Percentiles rank a stretch among this genome's conserved stretches.
These are phyloP conservation scores for Oreortyx pictus DNA, from an alignment of 2,797 vertebrate genomes.

Conservation along the genomic window DNA sequence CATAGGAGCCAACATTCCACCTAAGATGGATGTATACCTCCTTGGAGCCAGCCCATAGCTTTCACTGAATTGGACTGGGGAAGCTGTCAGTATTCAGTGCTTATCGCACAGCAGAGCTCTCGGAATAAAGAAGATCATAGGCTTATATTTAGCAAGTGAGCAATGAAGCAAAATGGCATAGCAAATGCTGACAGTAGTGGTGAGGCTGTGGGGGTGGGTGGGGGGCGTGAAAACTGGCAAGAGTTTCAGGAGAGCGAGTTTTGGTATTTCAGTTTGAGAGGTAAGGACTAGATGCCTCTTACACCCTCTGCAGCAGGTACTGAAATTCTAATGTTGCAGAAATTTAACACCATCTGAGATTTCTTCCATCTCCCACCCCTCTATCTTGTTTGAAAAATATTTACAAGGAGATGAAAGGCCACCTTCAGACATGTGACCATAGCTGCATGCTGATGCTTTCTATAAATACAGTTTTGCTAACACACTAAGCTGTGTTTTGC, in stretches of 20 bases:
- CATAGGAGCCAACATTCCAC: background rate
- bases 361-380: slow-evolving; percentile 36
- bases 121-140: slow-evolving; percentile 31
- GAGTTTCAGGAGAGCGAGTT: background rate
- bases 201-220: slow-evolving; percentile 45
- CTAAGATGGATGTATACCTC: background rate
- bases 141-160: slow-evolving; percentile 66
- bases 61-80: background rate
- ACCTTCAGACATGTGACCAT: slow-evolving; percentile 45
- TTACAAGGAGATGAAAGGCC: slow-evolving; percentile 60
- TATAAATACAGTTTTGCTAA: slow-evolving; percentile 47
- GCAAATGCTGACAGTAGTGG: slow-evolving; percentile 51
- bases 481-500: slow-evolving; percentile 10
- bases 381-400: slow-evolving; percentile 60
- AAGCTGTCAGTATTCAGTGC: background rate
- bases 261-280: slow-evolving; percentile 44
- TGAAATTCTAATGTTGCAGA: background rate
- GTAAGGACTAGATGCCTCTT: background rate
- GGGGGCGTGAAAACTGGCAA: slow-evolving; percentile 56
- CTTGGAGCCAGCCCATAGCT: background rate
- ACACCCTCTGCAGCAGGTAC: slow-evolving; percentile 19
- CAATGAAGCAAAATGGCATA: slow-evolving; percentile 59
- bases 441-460: slow-evolving; percentile 30
- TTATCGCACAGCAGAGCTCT: slow-evolving; percentile 17
- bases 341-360: slow-evolving; percentile 11